Evolutionary conservation across 2,797 vertebrate genomes (phyloP), one percentile per base, ranked within the genome.

Genomic region (Mormyrus hasselquistii): DNA sequence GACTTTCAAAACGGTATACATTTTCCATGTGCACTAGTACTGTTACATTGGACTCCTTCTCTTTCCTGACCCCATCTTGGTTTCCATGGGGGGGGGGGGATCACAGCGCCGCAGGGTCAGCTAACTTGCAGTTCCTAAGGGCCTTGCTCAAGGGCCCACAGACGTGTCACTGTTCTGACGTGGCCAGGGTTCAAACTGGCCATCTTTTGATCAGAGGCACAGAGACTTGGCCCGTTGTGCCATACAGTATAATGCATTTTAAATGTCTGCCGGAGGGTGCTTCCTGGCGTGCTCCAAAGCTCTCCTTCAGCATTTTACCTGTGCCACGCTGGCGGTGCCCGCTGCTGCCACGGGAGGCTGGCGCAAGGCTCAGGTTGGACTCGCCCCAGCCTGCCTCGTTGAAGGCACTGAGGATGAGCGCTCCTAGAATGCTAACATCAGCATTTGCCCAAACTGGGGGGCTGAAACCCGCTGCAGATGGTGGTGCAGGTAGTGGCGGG

Each of bases 401-500:
- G 52, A 55, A 41, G n/a, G 79, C 41, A 29, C 83, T 47, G 55
- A n/a, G 12, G 83, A 44, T 53, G 89, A 53, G 16, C 5, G 2
- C 10, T 95, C 94, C 94, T 96, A 96, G 96, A 96, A 96, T 96
- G 96, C 95, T 96, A 96, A 96, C 96, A 92, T 90, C 93, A 96
- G 95, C 95, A 96, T 96, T 96, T 96, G 95, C 94, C 91, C 90
- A 93, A 89, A 92, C 92, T 93, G 92, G 91, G 3, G 94, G 93
- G 94, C 90, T 16, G 90, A 93, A 95, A 96, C 94, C 95, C 90
- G 88, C 90, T 91, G 90, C 82, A 52, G 55, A 34, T 90, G 90
- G 90, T 91, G 49, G 5, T 92, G 90, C 92, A 93, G 94, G 55
- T n/a, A 57, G 55, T 57, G 53, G 9, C 0, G 50, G 94, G 3